Conservation (phyloP, 2,888 invertebrate species). For the Calameuta pallipes region DNA sequence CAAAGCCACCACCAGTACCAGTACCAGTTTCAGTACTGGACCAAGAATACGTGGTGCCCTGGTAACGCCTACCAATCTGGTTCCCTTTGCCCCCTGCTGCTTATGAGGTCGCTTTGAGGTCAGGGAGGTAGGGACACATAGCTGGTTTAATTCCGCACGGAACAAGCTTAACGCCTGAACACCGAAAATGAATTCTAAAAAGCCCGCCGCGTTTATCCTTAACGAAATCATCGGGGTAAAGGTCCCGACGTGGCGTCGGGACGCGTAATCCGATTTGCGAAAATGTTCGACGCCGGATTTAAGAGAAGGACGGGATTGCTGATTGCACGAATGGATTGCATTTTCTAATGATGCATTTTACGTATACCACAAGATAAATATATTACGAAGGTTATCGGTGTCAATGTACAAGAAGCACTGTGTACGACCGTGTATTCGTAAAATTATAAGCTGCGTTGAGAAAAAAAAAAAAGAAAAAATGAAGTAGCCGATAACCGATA, state of each 20-base stretch:
- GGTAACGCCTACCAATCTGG: conserved; percentile 64
- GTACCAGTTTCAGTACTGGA: background rate
- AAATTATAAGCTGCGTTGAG: background rate
- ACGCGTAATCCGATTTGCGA: conserved; percentile 1
- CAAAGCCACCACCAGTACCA: background rate
- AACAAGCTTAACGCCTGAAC: conserved; percentile 41
- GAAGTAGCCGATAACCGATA: background rate
- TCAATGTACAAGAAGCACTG: too few relatives aligned
- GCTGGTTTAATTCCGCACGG: conserved; percentile 40
- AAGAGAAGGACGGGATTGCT: background rate
- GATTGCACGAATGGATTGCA: background rate
- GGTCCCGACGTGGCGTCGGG: background rate
- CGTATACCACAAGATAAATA: background rate
- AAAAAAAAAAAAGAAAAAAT: background rate
- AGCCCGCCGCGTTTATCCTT: conserved; percentile 10
- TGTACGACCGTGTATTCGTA: background rate
- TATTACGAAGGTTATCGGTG: background rate
- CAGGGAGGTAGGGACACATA: background rate
- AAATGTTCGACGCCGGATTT: background rate
- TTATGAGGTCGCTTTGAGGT: background rate
- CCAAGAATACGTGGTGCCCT: conserved; percentile 33
- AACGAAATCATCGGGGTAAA: background rate
- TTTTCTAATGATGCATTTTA: background rate
- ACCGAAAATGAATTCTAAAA: conserved; percentile 55
- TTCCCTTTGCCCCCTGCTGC: conserved; percentile 3